phyloP scores from a whole-genome alignment of 2,113 vertebrate species.

The Oncorhynchus tshawytscha region DNA sequence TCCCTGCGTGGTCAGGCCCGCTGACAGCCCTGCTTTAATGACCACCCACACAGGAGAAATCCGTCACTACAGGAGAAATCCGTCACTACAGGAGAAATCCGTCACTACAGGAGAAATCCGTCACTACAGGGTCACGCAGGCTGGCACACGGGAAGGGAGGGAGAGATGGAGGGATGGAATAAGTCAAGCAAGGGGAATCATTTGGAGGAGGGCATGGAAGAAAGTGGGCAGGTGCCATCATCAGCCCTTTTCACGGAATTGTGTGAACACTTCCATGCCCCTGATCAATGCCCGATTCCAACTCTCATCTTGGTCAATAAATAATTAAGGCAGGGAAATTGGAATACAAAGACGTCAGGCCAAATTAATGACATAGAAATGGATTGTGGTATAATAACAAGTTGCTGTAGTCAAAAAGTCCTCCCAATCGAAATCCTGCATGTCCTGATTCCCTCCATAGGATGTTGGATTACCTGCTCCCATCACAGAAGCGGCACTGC shows the following conservation, averaged over 20 bases:
- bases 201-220: not conserved
- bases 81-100: not conserved
- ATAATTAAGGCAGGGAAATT: not conserved
- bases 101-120: not conserved
- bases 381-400: too few species aligned
- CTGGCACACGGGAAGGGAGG: not conserved
- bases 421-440: slow-evolving; percentile 4
- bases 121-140: too few species aligned
- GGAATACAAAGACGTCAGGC: not conserved
- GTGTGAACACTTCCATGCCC: not conserved
- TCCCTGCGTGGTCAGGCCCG: not conserved
- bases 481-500: too few species aligned
- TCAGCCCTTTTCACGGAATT: not conserved
- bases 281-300: not conserved
- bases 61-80: not conserved
- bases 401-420: not conserved
- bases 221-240: not conserved
- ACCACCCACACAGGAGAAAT: not conserved
- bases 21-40: not conserved
- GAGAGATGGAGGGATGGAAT: slow-evolving; percentile 2
- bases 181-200: not conserved
- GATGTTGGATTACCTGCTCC: slow-evolving; percentile 32
- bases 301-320: not conserved
- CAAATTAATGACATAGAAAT: not conserved
- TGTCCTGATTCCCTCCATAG: slow-evolving; percentile 36